phyloP scores from a whole-genome alignment of 2,113 vertebrate genomes.

The Ictidomys tridecemlineatus region DNA sequence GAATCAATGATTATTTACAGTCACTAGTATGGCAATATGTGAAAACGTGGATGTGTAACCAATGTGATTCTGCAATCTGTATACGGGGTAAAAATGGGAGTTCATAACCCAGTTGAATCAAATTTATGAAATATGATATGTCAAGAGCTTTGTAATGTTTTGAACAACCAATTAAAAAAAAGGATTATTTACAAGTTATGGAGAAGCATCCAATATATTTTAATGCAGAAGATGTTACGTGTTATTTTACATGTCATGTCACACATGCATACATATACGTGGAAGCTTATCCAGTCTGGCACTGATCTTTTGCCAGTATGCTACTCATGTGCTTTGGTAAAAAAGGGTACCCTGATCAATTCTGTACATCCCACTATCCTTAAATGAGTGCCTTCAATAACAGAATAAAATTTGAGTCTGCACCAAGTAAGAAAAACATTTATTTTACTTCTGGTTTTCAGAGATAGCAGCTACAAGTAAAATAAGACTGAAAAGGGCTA shows the following conservation, averaged over 20 bases:
- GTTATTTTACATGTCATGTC: not conserved
- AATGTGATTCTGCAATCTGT: no score
- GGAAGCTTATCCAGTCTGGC: not conserved
- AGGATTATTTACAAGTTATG: not conserved
- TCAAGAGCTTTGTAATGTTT: no score
- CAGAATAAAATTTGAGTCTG: not conserved
- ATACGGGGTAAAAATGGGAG: no score
- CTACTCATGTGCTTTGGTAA: not conserved
- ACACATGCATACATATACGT: not conserved
- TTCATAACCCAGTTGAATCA: no score
- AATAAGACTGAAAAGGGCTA: conserved; percentile 8
- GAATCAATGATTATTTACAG: not conserved
- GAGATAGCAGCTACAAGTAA: not conserved
- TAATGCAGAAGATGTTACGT: not conserved
- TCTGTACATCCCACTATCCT: not conserved
- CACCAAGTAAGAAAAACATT: not conserved
- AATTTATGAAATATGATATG: no score
- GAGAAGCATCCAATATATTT: not conserved
- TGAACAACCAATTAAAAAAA: no score
- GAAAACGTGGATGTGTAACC: no score
- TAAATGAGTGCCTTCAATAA: not conserved
- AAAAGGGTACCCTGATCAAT: not conserved
- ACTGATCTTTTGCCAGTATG: not conserved
- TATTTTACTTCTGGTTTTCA: not conserved
- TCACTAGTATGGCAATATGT: no score